Percentiles rank a stretch among this genome's conserved stretches.
phyloP scores from a whole-genome alignment of 2,113 vertebrate species.

The Chaetorhynchus papuensis region DNA sequence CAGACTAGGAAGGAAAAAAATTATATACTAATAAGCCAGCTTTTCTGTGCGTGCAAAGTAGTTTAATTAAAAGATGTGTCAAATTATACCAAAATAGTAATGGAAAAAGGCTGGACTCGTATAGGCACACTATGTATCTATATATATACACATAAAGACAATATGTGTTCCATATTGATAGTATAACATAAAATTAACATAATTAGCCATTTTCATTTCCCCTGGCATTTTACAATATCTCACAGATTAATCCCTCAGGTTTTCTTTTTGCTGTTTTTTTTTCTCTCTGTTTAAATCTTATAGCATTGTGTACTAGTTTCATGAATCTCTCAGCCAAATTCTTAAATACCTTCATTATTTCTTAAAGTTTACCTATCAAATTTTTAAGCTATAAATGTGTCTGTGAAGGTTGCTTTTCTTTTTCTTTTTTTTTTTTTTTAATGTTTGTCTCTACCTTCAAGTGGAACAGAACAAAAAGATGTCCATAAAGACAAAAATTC shows the following conservation, averaged over 20 bases:
- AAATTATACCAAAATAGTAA: not conserved
- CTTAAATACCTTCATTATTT: not conserved
- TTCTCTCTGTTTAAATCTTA: not conserved
- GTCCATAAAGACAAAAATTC: constrained; percentile 65
- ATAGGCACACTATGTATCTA: not conserved
- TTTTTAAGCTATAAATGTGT: not conserved
- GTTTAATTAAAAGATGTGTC: not conserved
- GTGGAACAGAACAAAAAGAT: constrained; percentile 48
- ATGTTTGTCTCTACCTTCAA: constrained; percentile 26
- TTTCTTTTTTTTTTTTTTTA: no score
- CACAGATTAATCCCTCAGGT: not conserved
- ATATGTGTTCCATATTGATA: not conserved
- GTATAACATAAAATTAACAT: not conserved
- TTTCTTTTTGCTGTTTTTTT: not conserved
- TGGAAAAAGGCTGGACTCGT: not conserved
- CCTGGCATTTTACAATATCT: not conserved
- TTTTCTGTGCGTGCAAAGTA: not conserved
- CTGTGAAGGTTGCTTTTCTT: not conserved
- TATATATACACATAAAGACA: not conserved
- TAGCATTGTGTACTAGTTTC: not conserved
- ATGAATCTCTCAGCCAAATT: not conserved
- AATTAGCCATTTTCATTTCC: not conserved
- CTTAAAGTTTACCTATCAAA: not conserved
- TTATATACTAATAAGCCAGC: not conserved
- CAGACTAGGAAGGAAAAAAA: not conserved